These are phyloP conservation scores for Nomada ruficornis DNA, from an alignment of 2,888 invertebrate genomes.

Conservation along the genomic window DNA sequence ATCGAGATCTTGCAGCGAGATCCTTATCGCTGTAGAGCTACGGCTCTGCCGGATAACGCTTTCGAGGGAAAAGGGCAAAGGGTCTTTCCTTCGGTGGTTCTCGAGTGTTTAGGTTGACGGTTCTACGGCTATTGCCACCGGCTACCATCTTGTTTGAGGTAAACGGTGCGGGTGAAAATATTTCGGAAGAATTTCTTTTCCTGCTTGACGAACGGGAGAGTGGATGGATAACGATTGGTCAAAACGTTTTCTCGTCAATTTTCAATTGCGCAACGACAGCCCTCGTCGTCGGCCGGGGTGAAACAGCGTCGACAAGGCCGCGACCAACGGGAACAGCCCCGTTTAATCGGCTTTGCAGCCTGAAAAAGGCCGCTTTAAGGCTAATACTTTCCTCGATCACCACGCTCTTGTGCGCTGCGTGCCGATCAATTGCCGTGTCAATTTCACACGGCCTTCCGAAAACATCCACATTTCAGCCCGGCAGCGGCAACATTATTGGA, in stretches of 20 bases:
- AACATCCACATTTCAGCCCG: not conserved
- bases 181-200: no score
- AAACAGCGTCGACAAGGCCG: conserved; percentile 44
- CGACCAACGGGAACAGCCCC: conserved; percentile 53
- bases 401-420: conserved; percentile 40
- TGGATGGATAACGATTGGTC: no score
- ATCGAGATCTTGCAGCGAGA: conserved; percentile 45
- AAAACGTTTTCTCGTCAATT: not conserved
- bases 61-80: not conserved
- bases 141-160: not conserved
- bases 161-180: not conserved
- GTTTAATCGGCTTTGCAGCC: conserved; percentile 62
- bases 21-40: conserved; percentile 34
- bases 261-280: not conserved
- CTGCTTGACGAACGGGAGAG: not conserved
- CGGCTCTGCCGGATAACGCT: conserved; percentile 14
- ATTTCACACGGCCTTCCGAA: not conserved
- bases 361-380: conserved; percentile 59
- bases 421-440: conserved; percentile 38
- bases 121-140: not conserved
- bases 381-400: conserved; percentile 65
- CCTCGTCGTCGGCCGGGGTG: not conserved
- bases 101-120: not conserved
- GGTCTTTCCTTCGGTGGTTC: not conserved
- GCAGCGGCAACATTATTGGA: no score